Evolutionary conservation across 92 coral and sea anemone genomes (phyloP).

Genomic region (Umimayanthus chanpuru): DNA sequence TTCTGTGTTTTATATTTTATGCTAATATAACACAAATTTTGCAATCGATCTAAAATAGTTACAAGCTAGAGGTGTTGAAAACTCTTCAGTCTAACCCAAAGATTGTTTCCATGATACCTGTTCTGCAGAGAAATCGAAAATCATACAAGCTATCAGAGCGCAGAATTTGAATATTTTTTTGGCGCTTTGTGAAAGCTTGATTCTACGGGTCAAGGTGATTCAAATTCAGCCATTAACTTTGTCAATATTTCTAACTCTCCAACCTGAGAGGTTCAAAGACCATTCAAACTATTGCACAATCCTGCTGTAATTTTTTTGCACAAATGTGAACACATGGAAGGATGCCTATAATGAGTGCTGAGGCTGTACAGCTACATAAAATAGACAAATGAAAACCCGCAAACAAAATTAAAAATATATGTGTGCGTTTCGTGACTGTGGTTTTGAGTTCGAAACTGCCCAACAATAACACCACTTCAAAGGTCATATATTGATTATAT

Average conservation of each 20-base stretch:
- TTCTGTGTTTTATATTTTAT: neutral
- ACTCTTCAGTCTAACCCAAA: too few species aligned
- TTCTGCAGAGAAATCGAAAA: neutral
- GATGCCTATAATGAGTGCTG: too few species aligned
- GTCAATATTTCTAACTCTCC: neutral
- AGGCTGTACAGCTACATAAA: neutral
- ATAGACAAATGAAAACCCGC: neutral
- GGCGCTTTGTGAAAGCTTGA: neutral
- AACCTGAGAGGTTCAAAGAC: neutral
- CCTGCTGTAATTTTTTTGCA: neutral
- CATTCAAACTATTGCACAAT: neutral
- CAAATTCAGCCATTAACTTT: neutral
- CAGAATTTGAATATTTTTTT: too few species aligned
- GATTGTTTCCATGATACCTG: too few species aligned
- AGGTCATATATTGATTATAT: conserved; percentile 6
- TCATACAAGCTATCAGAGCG: neutral
- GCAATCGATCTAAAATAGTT: neutral
- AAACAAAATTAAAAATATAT: too few species aligned
- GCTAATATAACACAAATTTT: neutral
- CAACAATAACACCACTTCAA: conserved; percentile 27
- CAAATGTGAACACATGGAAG: neutral
- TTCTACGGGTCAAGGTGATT: neutral
- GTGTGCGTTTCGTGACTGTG: conserved; percentile 29
- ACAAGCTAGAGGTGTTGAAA: neutral
- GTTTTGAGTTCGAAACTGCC: neutral